A percentile compares a stretch with the other conserved stretches of the same genome.
phyloP scores from a whole-genome alignment of 2,888 invertebrate species.

The Lepidonotus clava region DNA sequence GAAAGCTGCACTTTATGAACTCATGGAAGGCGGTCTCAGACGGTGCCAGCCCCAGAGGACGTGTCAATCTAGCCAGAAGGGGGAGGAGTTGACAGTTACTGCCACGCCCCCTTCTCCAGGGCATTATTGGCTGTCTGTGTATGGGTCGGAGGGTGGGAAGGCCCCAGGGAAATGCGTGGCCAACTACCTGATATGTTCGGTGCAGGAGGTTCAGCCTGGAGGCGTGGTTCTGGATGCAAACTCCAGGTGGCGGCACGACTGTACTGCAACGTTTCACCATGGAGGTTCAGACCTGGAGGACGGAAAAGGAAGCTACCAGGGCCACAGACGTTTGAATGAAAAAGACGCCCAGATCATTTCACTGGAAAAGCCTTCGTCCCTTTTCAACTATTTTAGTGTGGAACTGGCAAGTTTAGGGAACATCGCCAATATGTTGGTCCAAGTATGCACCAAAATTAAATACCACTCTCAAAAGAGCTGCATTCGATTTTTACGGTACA shows the following conservation, averaged over 20 bases:
- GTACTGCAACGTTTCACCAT: neutral
- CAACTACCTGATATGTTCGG: constrained; percentile 7
- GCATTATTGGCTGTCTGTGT: constrained; percentile 19
- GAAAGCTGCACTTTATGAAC: neutral
- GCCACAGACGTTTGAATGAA: too few relatives aligned
- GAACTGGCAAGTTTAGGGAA: neutral
- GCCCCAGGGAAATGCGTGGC: neutral
- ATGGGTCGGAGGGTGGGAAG: neutral
- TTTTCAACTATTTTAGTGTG: neutral
- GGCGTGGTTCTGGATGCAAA: neutral
- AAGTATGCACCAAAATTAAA: neutral
- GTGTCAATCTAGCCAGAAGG: neutral
- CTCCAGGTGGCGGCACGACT: neutral
- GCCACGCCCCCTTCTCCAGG: neutral
- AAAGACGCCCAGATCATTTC: too few relatives aligned
- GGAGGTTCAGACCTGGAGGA: neutral
- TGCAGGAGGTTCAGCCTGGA: neutral
- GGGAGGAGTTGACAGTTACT: neutral
- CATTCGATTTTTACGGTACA: neutral
- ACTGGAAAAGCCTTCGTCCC: too few relatives aligned
- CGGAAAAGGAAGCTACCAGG: neutral
- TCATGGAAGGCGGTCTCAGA: neutral
- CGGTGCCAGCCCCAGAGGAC: neutral
- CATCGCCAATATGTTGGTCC: neutral
- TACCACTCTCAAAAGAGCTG: neutral